phyloP scores from a whole-genome alignment of 2,113 vertebrate genomes.

The Sitta europaea region DNA sequence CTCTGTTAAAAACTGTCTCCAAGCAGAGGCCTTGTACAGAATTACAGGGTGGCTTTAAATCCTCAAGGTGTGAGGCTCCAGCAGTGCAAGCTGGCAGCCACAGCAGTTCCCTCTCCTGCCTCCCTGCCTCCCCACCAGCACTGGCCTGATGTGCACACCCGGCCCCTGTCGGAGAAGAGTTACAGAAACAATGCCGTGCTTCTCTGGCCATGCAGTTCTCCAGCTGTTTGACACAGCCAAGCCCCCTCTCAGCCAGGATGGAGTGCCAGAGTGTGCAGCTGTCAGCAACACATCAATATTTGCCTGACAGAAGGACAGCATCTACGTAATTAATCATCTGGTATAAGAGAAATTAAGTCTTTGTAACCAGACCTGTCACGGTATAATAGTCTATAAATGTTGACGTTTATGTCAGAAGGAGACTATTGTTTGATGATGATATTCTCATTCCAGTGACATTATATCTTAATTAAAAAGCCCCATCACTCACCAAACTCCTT shows the following conservation, averaged over 20 bases:
- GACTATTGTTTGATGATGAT: slow-evolving; percentile 51
- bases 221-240: background rate
- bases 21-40: background rate
- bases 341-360: slow-evolving; percentile 46
- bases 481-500: slow-evolving; percentile 44
- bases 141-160: background rate
- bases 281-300: background rate
- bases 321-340: slow-evolving; percentile 65
- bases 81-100: background rate
- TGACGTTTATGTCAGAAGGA: slow-evolving; percentile 62
- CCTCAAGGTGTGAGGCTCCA: background rate
- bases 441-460: slow-evolving; percentile 44
- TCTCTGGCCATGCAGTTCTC: background rate
- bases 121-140: background rate
- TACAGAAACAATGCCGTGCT: background rate
- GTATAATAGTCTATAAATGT: slow-evolving; percentile 53
- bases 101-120: background rate
- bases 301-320: slow-evolving; percentile 55
- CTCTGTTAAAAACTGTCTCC: background rate
- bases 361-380: background rate
- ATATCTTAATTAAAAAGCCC: slow-evolving; percentile 59
- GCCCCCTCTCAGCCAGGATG: background rate
- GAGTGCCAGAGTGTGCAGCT: background rate
- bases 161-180: background rate
- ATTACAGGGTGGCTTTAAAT: background rate